These are phyloP conservation scores for Nothoprocta perdicaria DNA, from an alignment of 2,113 vertebrate species.

Conservation along the genomic window DNA sequence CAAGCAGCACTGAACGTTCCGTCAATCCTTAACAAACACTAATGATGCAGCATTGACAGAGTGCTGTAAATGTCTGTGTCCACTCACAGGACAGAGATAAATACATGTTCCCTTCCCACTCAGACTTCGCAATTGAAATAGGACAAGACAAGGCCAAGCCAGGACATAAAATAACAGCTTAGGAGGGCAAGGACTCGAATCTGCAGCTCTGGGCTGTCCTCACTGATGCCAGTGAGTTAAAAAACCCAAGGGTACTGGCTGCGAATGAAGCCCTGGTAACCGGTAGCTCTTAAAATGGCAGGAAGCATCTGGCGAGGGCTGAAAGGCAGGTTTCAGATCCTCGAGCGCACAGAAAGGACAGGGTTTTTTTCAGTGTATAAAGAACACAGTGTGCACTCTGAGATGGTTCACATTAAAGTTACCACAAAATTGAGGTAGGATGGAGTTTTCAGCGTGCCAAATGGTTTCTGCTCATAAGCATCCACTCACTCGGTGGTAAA, in stretches of 20 bases:
- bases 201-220: neutral
- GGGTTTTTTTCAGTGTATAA: neutral
- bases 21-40: slow-evolving; percentile 1
- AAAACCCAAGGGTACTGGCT: neutral
- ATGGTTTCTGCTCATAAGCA: neutral
- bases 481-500: neutral
- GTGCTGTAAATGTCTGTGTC: neutral
- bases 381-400: neutral
- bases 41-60: neutral
- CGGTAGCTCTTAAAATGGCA: neutral
- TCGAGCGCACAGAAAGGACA: neutral
- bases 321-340: neutral
- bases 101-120: slow-evolving; percentile 37
- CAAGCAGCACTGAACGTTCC: slow-evolving; percentile 33
- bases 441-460: neutral
- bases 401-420: fast-evolving
- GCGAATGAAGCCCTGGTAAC: neutral
- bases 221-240: neutral
- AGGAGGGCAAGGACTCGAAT: neutral
- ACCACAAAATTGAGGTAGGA: neutral
- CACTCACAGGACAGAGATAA: slow-evolving; percentile 35
- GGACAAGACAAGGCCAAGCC: slow-evolving; percentile 38
- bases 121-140: slow-evolving; percentile 8
- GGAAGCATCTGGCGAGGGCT: neutral
- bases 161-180: slow-evolving; percentile 32